Base-by-base conservation (phyloP, 2,888 invertebrate genomes). In the Bellardia pandia region DNA sequence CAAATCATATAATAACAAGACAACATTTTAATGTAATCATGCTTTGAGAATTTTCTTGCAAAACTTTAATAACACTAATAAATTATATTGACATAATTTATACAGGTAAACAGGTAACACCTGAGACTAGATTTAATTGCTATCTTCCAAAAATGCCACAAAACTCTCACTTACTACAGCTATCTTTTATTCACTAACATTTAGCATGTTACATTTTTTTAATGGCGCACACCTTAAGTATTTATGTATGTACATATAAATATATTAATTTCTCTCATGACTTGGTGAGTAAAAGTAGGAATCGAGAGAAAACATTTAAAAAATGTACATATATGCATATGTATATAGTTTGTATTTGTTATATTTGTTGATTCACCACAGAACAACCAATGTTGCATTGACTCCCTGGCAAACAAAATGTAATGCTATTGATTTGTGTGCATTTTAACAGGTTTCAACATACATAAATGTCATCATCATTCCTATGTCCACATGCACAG, bases 361-460 rank as follows among this genome's bases (percentile, higher is more conserved):
- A 13, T 64, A 42, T 60, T 62, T 33, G 48, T 51, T 79, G 30
- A 16, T 72, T 42, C 45, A 66, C 80, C 45, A 66, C 56, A 74
- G 45, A 23, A 58, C 45, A 81, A 81, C 58, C 66, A 81, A 64
- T 33, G n/a, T 72, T 71, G 53, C 30, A 51, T 64, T 42, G 71
- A 66, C 62, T 71, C 53, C 30, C 23, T 56, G 30, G 2, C 66
- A 66, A 66, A 68, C 58, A 66, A 72, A 72, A 81, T 66, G 14
- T 66, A 40, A 74, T 40, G 74, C 58, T 74, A 72, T 72, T 66
- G 72, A 66, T 66, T 72, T 71, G 71, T 79, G 33, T 64, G 14
- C 30, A 60, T 56, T 72, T 80, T 40, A 72, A 30, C 8, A 66
- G 72, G 42, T 56, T 80, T 45, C 14, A 23, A 48, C 53, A 77